A percentile compares a stretch with the other conserved stretches of the same genome.
Conservation (phyloP, 2,113 vertebrate species). For the Fulmarus glacialis region DNA sequence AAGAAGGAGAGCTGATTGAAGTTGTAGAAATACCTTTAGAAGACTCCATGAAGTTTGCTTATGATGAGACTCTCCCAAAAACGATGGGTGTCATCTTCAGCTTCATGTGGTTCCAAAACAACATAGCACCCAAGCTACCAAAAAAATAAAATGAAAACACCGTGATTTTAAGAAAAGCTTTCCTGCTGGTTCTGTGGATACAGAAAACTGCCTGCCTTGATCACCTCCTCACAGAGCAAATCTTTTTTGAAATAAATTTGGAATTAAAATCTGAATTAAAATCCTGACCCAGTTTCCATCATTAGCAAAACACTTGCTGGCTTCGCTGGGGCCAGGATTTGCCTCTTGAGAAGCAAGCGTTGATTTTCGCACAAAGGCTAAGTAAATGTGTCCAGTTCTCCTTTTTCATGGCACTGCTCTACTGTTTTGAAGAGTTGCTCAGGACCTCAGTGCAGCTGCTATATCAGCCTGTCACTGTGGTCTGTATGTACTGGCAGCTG, state of each 20-base stretch:
- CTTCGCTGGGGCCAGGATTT: not conserved
- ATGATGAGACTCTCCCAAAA: constrained; percentile 85
- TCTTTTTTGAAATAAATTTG: not conserved
- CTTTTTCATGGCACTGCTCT: not conserved
- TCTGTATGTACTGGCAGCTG: not conserved
- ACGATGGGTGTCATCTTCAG: constrained; percentile 89
- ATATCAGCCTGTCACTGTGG: not conserved
- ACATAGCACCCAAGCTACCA: constrained; percentile 79
- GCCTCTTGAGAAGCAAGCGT: not conserved
- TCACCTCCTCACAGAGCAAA: not conserved
- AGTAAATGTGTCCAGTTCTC: not conserved
- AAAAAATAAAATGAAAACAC: constrained; percentile 1
- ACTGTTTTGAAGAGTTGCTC: not conserved
- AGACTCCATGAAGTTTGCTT: constrained; percentile 89
- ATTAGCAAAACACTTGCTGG: not conserved
- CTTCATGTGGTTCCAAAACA: constrained; percentile 90
- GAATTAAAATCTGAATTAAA: not conserved
- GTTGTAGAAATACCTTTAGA: constrained; percentile 87
- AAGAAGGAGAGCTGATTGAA: constrained; percentile 90
- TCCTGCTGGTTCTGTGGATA: not conserved
- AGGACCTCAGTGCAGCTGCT: not conserved
- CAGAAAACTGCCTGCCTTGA: not conserved
- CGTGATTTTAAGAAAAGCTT: not conserved
- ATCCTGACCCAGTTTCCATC: not conserved
- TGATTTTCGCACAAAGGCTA: not conserved